These are phyloP conservation scores for Moxostoma hubbsi DNA, from an alignment of 2,797 vertebrate species.

Conservation along the genomic window DNA sequence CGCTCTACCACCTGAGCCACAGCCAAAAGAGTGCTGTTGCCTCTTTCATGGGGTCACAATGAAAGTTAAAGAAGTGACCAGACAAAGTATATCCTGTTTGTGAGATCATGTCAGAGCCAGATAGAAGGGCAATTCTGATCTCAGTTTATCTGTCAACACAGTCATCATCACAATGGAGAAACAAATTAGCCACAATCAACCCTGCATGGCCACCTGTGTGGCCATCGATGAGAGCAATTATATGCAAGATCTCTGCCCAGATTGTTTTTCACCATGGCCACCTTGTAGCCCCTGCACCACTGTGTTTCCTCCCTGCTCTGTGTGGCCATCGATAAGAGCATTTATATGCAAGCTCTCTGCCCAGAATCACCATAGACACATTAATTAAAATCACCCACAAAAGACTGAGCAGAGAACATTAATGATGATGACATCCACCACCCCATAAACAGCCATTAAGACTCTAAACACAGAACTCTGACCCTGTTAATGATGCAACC, in stretches of 20 bases:
- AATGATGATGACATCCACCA: slow-evolving; percentile 37
- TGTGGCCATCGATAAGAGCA: neutral
- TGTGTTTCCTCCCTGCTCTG: slow-evolving; percentile 19
- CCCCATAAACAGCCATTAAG: slow-evolving; percentile 51
- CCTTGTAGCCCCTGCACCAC: slow-evolving; percentile 27
- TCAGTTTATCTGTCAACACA: slow-evolving; percentile 17
- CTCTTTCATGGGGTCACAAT: no score
- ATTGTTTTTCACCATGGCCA: slow-evolving; percentile 19
- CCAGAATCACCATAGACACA: slow-evolving; percentile 48
- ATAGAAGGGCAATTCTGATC: slow-evolving; percentile 15
- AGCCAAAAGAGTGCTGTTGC: no score
- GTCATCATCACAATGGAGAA: slow-evolving; percentile 45
- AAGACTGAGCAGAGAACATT: slow-evolving; percentile 40
- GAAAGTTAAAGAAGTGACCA: no score
- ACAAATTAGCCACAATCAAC: slow-evolving; percentile 61
- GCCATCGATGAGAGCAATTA: slow-evolving; percentile 27
- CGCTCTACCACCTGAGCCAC: no score
- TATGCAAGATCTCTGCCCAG: slow-evolving; percentile 39
- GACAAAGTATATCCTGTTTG: no score
- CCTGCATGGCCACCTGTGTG: slow-evolving; percentile 26
- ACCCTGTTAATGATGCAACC: slow-evolving; percentile 33
- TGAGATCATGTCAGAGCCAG: no score
- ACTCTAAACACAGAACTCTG: slow-evolving; percentile 42
- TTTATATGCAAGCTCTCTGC: slow-evolving; percentile 48
- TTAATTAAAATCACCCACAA: slow-evolving; percentile 53